Conservation (phyloP, 1,140 invertebrate species). For the Meloidogyne floridensis region DNA sequence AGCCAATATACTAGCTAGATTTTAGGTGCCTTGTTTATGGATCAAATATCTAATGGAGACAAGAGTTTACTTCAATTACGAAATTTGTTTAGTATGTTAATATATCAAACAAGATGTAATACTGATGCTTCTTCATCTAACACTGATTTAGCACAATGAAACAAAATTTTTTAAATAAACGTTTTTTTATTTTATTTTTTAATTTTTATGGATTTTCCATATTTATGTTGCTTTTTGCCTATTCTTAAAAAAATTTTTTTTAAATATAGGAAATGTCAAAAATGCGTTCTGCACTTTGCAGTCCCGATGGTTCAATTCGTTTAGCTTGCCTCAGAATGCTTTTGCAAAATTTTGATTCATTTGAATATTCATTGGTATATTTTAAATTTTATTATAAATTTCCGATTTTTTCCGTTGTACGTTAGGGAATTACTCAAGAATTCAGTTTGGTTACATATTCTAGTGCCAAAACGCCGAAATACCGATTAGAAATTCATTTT, state of each 20-base stretch:
- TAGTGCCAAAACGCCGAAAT: too few relatives aligned
- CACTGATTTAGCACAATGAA: too few relatives aligned
- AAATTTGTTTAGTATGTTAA: neutral
- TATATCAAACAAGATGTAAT: neutral
- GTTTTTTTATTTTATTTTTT: too few relatives aligned
- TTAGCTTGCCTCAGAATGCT: neutral
- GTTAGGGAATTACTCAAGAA: too few relatives aligned
- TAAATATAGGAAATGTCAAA: too few relatives aligned
- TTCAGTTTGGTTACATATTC: too few relatives aligned
- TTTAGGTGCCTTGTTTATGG: neutral
- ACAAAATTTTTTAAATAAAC: too few relatives aligned
- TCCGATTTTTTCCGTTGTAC: too few relatives aligned
- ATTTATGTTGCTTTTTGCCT: neutral
- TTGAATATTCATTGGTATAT: neutral
- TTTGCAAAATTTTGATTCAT: neutral
- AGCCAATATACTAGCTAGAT: neutral
- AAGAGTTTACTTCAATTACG: neutral
- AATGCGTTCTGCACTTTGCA: neutral
- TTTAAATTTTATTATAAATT: neutral
- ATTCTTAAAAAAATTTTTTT: neutral
- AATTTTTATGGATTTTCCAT: neutral
- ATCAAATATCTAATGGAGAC: neutral
- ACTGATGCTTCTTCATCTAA: neutral
- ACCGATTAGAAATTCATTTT: too few relatives aligned
- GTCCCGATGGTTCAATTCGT: slow-evolving; percentile 7